phyloP scores from a whole-genome alignment of 2,797 vertebrate genomes.

The Bradypodion ventrale region DNA sequence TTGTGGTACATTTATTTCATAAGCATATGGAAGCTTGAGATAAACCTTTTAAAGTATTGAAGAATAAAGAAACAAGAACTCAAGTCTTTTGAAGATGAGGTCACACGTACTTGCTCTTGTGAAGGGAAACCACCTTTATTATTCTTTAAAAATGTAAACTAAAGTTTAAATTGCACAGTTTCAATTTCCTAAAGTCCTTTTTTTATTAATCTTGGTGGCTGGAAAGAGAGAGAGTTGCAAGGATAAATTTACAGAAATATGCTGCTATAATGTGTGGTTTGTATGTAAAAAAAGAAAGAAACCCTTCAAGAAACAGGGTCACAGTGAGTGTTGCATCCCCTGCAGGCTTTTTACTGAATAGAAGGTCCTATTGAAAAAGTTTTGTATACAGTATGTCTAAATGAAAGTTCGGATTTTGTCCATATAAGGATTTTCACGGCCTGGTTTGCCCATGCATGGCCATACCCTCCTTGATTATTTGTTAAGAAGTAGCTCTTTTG shows the following conservation, averaged over 20 bases:
- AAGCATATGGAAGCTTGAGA: not conserved
- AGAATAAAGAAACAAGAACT: not conserved
- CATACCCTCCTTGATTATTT: no score
- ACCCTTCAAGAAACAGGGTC: not conserved
- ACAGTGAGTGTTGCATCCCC: not conserved
- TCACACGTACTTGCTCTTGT: fast-evolving
- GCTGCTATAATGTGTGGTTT: not conserved
- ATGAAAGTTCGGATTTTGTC: not conserved
- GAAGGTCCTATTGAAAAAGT: not conserved
- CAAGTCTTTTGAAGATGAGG: not conserved
- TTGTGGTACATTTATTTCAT: not conserved
- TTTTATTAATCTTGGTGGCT: not conserved
- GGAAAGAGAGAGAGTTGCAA: not conserved
- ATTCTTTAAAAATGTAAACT: not conserved
- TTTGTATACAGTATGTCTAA: not conserved
- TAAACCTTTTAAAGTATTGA: not conserved
- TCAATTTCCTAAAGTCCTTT: not conserved
- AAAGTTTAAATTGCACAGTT: not conserved
- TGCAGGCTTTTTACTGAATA: not conserved
- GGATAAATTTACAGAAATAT: not conserved
- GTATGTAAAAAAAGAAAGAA: not conserved
- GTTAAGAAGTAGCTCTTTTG: not conserved
- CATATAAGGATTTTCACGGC: not conserved
- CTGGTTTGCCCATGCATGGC: not conserved
- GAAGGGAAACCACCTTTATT: not conserved